Conservation (phyloP, 1,140 invertebrate species). For the Drosophila nigrodunni region DNA sequence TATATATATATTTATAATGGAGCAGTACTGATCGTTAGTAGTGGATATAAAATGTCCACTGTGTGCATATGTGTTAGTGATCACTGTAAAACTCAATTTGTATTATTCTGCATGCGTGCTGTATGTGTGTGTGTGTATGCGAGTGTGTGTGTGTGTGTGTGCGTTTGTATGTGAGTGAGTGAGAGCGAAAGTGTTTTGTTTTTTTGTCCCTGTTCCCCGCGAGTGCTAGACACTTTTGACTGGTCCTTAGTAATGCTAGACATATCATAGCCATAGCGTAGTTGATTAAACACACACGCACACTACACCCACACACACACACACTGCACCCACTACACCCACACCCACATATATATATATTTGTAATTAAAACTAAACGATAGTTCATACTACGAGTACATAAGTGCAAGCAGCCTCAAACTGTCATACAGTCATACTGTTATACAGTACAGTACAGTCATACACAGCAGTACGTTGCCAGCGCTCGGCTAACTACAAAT, state of each 20-base stretch:
- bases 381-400: conserved; percentile 5
- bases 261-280: conserved; percentile 40
- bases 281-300: conserved; percentile 7
- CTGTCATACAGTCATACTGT: conserved; percentile 53
- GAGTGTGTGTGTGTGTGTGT: not conserved
- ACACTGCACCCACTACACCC: conserved; percentile 3
- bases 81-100: conserved; percentile 47
- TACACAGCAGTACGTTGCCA: conserved; percentile 26
- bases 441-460: conserved; percentile 30
- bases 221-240: conserved; percentile 45
- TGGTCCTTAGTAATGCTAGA: conserved; percentile 36
- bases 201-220: conserved; percentile 13
- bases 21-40: conserved; percentile 34
- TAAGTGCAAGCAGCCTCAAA: conserved; percentile 44
- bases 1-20: not conserved
- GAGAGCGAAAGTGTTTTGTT: conserved; percentile 9
- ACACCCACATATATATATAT: conserved; percentile 7
- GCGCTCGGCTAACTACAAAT: conserved; percentile 14
- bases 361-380: conserved; percentile 36
- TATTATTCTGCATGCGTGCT: conserved; percentile 45
- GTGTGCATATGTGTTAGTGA: conserved; percentile 4
- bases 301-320: not conserved
- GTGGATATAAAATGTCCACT: not conserved
- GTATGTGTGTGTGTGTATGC: not conserved
- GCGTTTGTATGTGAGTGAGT: not conserved